Base-by-base conservation (phyloP, 1,140 invertebrate genomes). In the Coptotermes formosanus region DNA sequence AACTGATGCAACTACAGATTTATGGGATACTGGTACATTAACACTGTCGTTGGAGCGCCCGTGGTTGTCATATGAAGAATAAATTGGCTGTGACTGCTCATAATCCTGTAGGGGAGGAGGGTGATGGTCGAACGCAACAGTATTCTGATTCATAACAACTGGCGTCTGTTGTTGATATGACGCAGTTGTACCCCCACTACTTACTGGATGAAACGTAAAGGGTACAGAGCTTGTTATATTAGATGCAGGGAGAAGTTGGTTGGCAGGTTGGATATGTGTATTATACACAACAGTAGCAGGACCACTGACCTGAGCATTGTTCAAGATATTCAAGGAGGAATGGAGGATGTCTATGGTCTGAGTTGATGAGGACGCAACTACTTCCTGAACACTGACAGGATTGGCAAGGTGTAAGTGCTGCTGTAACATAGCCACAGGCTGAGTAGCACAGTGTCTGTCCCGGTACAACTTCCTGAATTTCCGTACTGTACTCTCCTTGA, bases 401-500 rank as follows among this genome's bases (percentile, higher is more conserved):
- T 44, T 44, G 43, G 82, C 25, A 48, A 83, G 25, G 43, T 43
- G 82, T 21, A 43, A 43, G 9, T 83, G 45, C 43, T 83, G 82
- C 44, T 75, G 64, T 30, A 75, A 19, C 45, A 84, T 30, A n/a
- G 44, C 30, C 52, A 48, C 30, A 21, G 55, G 83, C 38, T 43
- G 82, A 43, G 30, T 82, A 52, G 32, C 59, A 43, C 83, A 81
- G 59, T 86, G 81, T 85, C 86, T 88, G 44, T 87, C 87, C 44
- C 87, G 44, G 83, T 89, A 90, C 48, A 87, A 85, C 85, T 90
- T 90, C n/a, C 88, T 87, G 87, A 90, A 90, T 85, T 89, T 91
- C 12, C 89, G 87, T 19, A 91, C 89, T 30, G 89, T 89, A 85
- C 88, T 88, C 87, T 90, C 90, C 87, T 89, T 90, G 3, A 90